A percentile compares a stretch with the other conserved stretches of the same genome.
These are phyloP conservation scores for Ennomos erosarius DNA, from an alignment of 2,888 invertebrate species.

Conservation along the genomic window DNA sequence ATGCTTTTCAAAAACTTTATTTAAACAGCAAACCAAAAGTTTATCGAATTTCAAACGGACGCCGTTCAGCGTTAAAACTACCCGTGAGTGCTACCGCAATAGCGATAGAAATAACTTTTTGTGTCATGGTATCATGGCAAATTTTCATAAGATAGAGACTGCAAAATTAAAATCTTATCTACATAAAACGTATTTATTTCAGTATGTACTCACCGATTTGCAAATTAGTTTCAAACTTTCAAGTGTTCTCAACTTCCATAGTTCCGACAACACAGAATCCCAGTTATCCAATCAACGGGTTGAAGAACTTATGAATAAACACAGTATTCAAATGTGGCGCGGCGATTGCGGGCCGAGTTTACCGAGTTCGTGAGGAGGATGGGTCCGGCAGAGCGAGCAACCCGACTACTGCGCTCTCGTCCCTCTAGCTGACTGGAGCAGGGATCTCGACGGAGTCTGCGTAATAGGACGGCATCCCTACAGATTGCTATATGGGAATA, in stretches of 20 bases:
- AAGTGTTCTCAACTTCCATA: conserved; percentile 66
- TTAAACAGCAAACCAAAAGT: conserved; percentile 55
- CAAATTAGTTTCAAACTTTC: conserved; percentile 53
- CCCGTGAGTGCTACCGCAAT: conserved; percentile 49
- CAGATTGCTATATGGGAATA: conserved; percentile 84
- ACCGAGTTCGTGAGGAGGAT: conserved; percentile 51
- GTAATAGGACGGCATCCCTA: conserved; percentile 82
- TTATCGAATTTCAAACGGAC: conserved; percentile 45
- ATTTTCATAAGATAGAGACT: too few species aligned
- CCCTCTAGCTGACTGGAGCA: conserved; percentile 78
- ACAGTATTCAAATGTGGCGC: conserved; percentile 55
- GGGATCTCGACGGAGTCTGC: conserved; percentile 83
- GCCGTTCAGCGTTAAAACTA: conserved; percentile 28
- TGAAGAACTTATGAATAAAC: conserved; percentile 56
- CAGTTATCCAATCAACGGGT: conserved; percentile 53
- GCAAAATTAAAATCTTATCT: too few species aligned
- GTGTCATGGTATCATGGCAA: too few species aligned
- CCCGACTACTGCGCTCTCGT: conserved; percentile 67
- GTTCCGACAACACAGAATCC: conserved; percentile 60
- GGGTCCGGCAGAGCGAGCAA: conserved; percentile 51
- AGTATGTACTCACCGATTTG: conserved; percentile 56
- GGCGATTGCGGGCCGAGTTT: conserved; percentile 54
- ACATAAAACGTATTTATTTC: conserved; percentile 2
- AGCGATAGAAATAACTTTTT: conserved; percentile 42
- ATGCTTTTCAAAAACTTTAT: conserved; percentile 53